Evolutionary conservation across 2,888 invertebrate species (phyloP), one percentile per base, ranked within the genome.

Genomic region (Phrixothrix hirtus): DNA sequence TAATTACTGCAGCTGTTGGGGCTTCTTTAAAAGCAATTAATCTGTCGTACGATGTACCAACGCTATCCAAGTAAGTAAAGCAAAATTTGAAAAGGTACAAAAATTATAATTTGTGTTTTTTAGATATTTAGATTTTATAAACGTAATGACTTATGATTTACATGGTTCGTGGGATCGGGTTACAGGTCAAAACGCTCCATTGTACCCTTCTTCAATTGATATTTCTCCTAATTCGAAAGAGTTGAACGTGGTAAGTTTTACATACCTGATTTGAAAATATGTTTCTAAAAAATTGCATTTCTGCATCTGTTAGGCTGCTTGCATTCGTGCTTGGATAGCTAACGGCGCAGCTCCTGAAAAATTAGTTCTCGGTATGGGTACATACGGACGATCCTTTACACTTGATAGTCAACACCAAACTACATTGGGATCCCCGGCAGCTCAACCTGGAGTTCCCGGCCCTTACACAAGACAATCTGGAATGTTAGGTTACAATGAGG

Each of bases 91-190:
- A n/a, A n/a, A n/a, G n/a, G n/a, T n/a, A n/a, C n/a, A n/a, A n/a
- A n/a, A n/a, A n/a, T n/a, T n/a, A n/a, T n/a, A n/a, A n/a, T n/a
- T n/a, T n/a, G n/a, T n/a, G n/a, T n/a, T n/a, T n/a, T n/a, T 1
- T 26, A 83, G 82, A 42, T 77, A 83, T 56, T 68, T 89, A 14
- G 83, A 90, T 63, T 77, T 84, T 15, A 81, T 89, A 31, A 83
- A 84, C 62, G 64, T 91, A 0, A 89, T 90, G 89, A 71, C 86
- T 0, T 90, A 90, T 61, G 89, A 89, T 66, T 76, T 88, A 60
- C 83, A 88, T 60, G 88, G 88, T 1, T 72, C 83, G 0, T 87
- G 85, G 84, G 86, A 89, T 35, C 38, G 67, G 0, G 73, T 74
- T 0, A 83, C 86, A 1, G 88, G 87, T 0, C 81, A 85, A 44